A percentile compares a stretch with the other conserved stretches of the same genome.
phyloP scores from a whole-genome alignment of 2,888 invertebrate species.

The Phalera bucephala region DNA sequence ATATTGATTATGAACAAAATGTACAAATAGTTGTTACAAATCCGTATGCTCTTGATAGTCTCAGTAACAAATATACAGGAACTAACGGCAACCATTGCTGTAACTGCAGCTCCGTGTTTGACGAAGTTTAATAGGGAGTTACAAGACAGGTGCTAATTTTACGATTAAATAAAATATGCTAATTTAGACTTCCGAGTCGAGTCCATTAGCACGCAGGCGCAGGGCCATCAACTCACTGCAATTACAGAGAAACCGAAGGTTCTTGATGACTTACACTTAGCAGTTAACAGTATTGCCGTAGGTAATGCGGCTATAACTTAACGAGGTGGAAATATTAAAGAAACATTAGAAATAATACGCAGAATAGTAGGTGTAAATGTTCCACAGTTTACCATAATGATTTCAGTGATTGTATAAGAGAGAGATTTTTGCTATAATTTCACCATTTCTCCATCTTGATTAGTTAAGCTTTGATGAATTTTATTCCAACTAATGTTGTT shows the following conservation, averaged over 20 bases:
- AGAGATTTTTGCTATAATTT: too few relatives aligned
- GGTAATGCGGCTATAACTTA: not conserved
- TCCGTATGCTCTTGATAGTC: too few relatives aligned
- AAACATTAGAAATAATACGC: too few relatives aligned
- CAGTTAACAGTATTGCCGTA: not conserved
- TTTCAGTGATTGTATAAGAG: too few relatives aligned
- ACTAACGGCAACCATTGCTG: not conserved
- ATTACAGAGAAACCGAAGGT: not conserved
- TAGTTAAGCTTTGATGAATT: too few relatives aligned
- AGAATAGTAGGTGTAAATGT: too few relatives aligned
- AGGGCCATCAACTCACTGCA: not conserved
- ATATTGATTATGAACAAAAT: too few relatives aligned
- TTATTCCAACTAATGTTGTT: too few relatives aligned
- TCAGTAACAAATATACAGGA: not conserved
- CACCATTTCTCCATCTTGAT: too few relatives aligned
- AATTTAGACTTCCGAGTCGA: slow-evolving; percentile 3
- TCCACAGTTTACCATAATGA: too few relatives aligned
- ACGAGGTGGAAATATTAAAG: not conserved
- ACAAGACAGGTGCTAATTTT: slow-evolving; percentile 13
- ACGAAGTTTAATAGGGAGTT: slow-evolving; percentile 4
- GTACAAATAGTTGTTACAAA: too few relatives aligned
- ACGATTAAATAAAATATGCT: slow-evolving; percentile 12
- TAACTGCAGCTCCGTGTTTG: slow-evolving; percentile 1
- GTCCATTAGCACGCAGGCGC: not conserved
- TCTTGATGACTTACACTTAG: not conserved